Evolutionary conservation across 2,797 vertebrate species (phyloP).

Genomic region (Catharus ustulatus): DNA sequence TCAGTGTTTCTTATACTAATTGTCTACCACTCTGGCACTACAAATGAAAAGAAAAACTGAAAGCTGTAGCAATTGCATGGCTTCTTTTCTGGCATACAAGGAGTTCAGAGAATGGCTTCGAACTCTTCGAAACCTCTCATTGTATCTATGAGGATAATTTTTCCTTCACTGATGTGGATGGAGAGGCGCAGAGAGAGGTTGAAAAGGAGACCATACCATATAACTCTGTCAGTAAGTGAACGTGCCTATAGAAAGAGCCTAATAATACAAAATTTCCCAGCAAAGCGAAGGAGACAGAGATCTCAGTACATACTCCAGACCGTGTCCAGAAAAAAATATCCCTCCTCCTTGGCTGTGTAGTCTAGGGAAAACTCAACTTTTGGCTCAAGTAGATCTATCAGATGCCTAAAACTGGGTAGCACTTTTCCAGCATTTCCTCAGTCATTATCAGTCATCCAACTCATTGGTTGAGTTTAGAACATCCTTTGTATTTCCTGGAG

Average conservation of each 20-base stretch:
- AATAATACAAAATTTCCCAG: not conserved
- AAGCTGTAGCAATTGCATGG: not conserved
- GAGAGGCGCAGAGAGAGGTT: rapidly evolving
- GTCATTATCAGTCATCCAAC: not conserved
- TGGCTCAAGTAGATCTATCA: not conserved
- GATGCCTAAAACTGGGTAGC: not conserved
- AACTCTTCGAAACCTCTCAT: not conserved
- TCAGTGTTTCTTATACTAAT: not conserved
- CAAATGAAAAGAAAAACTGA: not conserved
- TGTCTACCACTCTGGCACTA: not conserved
- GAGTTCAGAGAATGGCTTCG: not conserved
- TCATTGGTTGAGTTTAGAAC: not conserved
- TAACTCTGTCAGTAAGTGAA: not conserved
- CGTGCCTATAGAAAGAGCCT: not conserved
- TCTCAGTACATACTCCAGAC: not conserved
- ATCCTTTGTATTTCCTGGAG: not conserved
- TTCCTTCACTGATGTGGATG: not conserved
- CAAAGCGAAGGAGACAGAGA: not conserved
- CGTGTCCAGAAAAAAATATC: not conserved
- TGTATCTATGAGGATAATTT: not conserved
- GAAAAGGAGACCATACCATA: not conserved
- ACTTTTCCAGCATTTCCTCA: not conserved
- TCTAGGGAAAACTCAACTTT: not conserved
- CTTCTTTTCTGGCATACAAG: not conserved
- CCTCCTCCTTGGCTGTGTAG: not conserved